Conservation (phyloP, 2,888 invertebrate species). For the Hesperia comma region DNA sequence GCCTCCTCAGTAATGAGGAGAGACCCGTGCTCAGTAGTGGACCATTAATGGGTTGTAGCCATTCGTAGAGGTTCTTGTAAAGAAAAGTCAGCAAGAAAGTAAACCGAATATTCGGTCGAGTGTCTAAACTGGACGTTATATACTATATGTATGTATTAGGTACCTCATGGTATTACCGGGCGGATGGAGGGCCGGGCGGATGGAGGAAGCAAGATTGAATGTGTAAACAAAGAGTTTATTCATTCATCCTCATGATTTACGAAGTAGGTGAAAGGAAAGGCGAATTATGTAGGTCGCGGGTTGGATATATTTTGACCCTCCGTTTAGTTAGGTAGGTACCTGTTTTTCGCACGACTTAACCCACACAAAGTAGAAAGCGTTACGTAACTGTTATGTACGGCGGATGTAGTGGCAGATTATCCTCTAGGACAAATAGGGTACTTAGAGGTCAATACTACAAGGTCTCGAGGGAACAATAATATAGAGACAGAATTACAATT, state of each 20-base stretch:
- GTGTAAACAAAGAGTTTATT: slow-evolving; percentile 20
- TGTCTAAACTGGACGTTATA: too few relatives aligned
- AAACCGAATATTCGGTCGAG: too few relatives aligned
- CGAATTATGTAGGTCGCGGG: slow-evolving; percentile 15
- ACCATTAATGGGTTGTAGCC: too few relatives aligned
- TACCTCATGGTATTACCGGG: not conserved
- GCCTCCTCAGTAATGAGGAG: too few relatives aligned
- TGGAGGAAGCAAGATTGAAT: slow-evolving; percentile 20
- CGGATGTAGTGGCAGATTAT: slow-evolving; percentile 5
- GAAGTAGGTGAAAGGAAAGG: slow-evolving; percentile 10
- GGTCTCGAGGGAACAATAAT: not conserved
- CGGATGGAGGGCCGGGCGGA: slow-evolving; percentile 12
- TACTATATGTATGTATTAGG: not conserved
- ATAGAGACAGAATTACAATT: not conserved
- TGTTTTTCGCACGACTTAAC: not conserved
- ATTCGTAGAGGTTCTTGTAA: too few relatives aligned
- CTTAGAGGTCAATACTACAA: not conserved
- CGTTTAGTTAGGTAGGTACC: not conserved
- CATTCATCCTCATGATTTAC: slow-evolving; percentile 14
- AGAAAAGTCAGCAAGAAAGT: too few relatives aligned
- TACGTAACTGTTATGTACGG: not conserved
- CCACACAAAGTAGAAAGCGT: not conserved
- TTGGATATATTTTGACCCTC: slow-evolving; percentile 17
- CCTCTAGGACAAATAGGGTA: not conserved
- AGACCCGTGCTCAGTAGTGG: too few relatives aligned